Conservation (phyloP, 2,888 invertebrate species). For the Globia sparganii region DNA sequence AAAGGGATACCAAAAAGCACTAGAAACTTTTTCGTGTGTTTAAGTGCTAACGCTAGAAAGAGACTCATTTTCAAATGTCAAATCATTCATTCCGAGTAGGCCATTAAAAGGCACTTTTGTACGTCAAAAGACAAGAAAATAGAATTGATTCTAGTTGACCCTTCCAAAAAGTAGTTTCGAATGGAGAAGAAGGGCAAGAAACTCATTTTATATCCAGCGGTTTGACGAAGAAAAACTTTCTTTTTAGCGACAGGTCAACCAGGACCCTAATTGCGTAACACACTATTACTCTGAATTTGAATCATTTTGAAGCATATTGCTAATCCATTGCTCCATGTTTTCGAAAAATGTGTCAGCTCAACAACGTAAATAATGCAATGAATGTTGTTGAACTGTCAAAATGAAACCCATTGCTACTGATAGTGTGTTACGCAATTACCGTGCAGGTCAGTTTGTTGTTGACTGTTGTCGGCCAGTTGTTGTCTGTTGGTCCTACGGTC, state of each 20-base stretch:
- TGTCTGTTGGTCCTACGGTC: slow-evolving; percentile 40
- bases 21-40: background rate
- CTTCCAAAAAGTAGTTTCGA: background rate
- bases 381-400: too few relatives aligned
- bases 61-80: background rate
- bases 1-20: slow-evolving; percentile 6
- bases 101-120: background rate
- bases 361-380: too few relatives aligned
- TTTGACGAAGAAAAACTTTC: background rate
- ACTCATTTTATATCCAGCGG: background rate
- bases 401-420: too few relatives aligned
- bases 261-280: too few relatives aligned
- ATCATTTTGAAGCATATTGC: too few relatives aligned
- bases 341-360: too few relatives aligned
- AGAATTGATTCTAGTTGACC: background rate
- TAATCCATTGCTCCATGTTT: too few relatives aligned
- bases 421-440: too few relatives aligned
- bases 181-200: background rate
- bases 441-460: too few relatives aligned
- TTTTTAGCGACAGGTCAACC: too few relatives aligned
- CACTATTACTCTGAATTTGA: too few relatives aligned
- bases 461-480: too few relatives aligned
- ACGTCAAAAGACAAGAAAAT: background rate
- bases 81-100: background rate
- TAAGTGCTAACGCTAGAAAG: background rate